A percentile compares a stretch with the other conserved stretches of the same genome.
Conservation (phyloP, 2,888 invertebrate genomes). For the Pristionchus entomophagus region DNA sequence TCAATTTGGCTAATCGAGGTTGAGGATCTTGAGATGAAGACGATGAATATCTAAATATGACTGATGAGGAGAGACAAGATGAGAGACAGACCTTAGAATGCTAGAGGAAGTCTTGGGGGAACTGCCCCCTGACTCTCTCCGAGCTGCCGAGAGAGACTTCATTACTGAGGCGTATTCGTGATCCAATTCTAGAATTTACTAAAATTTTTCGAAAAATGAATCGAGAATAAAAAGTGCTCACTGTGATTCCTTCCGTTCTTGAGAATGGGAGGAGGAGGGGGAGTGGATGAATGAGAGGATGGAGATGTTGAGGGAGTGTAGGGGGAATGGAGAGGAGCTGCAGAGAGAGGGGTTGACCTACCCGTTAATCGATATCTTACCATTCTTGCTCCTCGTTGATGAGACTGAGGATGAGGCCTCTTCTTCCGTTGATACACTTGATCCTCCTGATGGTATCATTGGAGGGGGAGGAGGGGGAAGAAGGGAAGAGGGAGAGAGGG, state of each 20-base stretch:
- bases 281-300: not conserved
- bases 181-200: not conserved
- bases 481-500: not conserved
- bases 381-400: conserved; percentile 4
- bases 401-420: not conserved
- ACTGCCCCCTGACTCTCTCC: conserved; percentile 1
- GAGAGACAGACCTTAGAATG: not conserved
- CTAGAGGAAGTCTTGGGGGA: not conserved
- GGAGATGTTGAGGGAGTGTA: conserved; percentile 30
- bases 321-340: not conserved
- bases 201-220: not conserved
- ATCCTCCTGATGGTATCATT: conserved; percentile 8
- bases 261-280: conserved; percentile 21
- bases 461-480: not conserved
- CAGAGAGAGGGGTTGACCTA: no score
- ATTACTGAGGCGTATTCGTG: conserved; percentile 7
- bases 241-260: conserved; percentile 28
- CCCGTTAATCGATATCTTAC: not conserved
- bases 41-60: not conserved
- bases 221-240: not conserved
- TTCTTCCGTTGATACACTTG: conserved; percentile 29
- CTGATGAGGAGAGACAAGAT: not conserved
- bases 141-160: not conserved
- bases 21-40: not conserved
- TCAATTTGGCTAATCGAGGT: not conserved